These are phyloP conservation scores for Mayetiola destructor DNA, from an alignment of 2,888 invertebrate genomes.

Conservation along the genomic window DNA sequence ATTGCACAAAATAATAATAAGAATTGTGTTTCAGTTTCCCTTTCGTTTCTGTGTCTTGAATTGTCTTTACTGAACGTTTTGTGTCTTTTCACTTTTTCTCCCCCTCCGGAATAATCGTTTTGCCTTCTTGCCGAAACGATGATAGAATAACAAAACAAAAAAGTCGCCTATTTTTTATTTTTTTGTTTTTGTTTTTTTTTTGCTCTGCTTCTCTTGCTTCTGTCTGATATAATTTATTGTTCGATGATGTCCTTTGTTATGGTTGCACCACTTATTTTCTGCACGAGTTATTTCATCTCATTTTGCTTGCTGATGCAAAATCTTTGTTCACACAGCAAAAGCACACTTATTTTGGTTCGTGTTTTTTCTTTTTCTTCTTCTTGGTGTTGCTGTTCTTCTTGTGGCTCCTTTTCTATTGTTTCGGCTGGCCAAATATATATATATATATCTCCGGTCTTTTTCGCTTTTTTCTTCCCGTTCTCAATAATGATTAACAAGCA, in stretches of 20 bases:
- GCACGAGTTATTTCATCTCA: constrained; percentile 11
- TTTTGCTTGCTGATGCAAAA: constrained; percentile 4
- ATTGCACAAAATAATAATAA: too few relatives aligned
- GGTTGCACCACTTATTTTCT: constrained; percentile 11
- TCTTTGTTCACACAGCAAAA: constrained; percentile 4
- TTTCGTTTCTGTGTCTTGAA: background rate
- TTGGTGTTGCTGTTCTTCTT: too few relatives aligned
- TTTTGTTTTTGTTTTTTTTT: background rate
- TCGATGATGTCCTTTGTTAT: constrained; percentile 8
- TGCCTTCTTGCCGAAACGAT: too few relatives aligned
- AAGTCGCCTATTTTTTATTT: too few relatives aligned
- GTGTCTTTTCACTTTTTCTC: background rate
- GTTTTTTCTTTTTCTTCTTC: background rate
- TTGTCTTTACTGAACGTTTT: background rate
- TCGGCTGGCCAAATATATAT: background rate
- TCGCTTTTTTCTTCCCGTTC: background rate
- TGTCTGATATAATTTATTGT: constrained; percentile 8
- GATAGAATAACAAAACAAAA: too few relatives aligned
- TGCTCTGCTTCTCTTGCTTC: background rate
- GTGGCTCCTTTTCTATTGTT: too few relatives aligned
- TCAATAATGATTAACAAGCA: constrained; percentile 6
- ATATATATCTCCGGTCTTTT: background rate
- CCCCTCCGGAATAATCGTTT: constrained; percentile 5
- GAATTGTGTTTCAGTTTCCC: too few relatives aligned
- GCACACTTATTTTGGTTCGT: background rate